Conservation (phyloP, 2,797 vertebrate genomes). For the Peromyscus melanophrys region DNA sequence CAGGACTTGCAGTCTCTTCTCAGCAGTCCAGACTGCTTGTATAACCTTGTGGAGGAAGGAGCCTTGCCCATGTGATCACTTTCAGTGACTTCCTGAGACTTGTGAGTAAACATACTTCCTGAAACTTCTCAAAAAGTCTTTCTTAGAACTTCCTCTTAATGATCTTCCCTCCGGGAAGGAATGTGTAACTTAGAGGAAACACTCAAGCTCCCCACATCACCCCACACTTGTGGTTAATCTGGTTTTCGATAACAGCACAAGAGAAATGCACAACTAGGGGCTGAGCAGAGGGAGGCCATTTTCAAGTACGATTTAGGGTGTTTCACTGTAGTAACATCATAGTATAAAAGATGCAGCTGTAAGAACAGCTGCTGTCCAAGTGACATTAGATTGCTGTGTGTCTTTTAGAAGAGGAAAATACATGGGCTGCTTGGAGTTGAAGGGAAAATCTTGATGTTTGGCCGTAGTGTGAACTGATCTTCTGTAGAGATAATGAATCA, state of each 20-base stretch:
- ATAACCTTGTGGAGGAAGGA: not conserved
- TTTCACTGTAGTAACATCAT: not conserved
- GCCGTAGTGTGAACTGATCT: not conserved
- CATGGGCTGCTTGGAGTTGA: not conserved
- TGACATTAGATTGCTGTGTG: not conserved
- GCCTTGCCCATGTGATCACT: not conserved
- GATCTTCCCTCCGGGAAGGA: not conserved
- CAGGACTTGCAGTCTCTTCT: not conserved
- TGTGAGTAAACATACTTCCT: not conserved
- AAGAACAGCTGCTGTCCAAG: not conserved
- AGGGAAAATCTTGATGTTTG: conserved; percentile 26
- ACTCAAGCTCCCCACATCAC: not conserved
- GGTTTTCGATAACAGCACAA: not conserved
- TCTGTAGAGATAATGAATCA: conserved; percentile 19
- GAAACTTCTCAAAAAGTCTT: not conserved
- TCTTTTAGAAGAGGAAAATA: conserved; percentile 11
- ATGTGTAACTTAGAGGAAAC: not conserved
- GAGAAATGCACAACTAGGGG: not conserved
- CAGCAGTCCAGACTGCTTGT: not conserved
- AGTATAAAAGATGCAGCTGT: not conserved
- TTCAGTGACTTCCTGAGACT: not conserved
- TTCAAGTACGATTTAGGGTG: not conserved
- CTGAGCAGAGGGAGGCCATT: not conserved
- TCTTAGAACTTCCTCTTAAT: not conserved
- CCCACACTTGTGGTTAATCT: not conserved